These are phyloP conservation scores for Melanchra persicariae DNA, from an alignment of 2,888 invertebrate genomes.

Conservation along the genomic window DNA sequence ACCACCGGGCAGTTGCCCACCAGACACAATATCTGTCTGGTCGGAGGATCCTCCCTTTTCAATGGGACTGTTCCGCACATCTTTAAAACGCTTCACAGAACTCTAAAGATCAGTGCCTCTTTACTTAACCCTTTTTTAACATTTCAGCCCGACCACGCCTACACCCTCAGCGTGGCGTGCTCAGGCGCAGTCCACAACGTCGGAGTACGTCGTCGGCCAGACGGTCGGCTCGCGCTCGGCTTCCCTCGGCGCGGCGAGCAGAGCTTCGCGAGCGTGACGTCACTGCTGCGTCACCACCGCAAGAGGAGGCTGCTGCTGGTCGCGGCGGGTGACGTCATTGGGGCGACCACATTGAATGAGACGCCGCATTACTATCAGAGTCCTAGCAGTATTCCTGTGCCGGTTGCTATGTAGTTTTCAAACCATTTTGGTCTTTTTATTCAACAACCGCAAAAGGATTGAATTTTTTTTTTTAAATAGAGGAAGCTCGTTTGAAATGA, in stretches of 20 bases:
- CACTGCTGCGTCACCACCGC: conserved; percentile 90
- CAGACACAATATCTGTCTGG: too few relatives aligned
- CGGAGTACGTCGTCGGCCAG: conserved; percentile 88
- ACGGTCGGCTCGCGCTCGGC: conserved; percentile 90
- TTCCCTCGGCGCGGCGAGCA: conserved; percentile 88
- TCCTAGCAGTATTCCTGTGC: conserved; percentile 81
- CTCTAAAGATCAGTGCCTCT: too few relatives aligned
- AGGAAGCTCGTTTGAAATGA: too few relatives aligned
- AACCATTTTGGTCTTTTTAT: background rate
- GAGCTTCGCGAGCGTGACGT: conserved; percentile 88
- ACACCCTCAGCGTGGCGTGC: conserved; percentile 90
- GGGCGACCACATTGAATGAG: conserved; percentile 88
- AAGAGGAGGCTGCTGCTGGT: conserved; percentile 89
- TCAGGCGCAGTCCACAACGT: conserved; percentile 90
- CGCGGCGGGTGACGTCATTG: conserved; percentile 86
- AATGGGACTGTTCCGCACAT: too few relatives aligned
- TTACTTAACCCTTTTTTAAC: background rate
- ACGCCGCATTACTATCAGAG: conserved; percentile 86
- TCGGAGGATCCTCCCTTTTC: too few relatives aligned
- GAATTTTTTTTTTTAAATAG: too few relatives aligned
- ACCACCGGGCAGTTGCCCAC: too few relatives aligned
- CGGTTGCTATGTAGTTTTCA: conserved; percentile 14
- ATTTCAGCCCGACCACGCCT: conserved; percentile 85
- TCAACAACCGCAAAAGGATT: too few relatives aligned
- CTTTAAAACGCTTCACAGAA: too few relatives aligned